Evolutionary conservation across 2,113 vertebrate genomes (phyloP).

Genomic region (Anser brachyrhynchus): DNA sequence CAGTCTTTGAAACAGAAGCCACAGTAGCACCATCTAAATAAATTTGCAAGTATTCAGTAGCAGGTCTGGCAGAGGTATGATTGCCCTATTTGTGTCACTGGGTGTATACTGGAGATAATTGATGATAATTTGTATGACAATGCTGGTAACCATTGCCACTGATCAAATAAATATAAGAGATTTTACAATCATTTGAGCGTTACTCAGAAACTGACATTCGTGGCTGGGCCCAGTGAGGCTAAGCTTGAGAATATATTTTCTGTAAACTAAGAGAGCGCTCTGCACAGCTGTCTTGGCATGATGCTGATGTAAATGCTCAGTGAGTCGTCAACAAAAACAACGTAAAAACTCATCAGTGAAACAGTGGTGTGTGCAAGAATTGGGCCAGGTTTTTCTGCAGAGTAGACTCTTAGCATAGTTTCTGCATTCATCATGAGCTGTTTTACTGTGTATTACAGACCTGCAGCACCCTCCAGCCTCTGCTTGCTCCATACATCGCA

Average conservation of each 20-base stretch:
- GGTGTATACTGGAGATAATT: neutral
- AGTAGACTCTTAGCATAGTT: neutral
- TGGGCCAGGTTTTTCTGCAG: neutral
- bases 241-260: fast-evolving
- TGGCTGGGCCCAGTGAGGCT: neutral
- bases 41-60: neutral
- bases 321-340: neutral
- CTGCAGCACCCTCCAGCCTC: neutral
- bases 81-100: neutral
- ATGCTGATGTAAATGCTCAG: neutral
- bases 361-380: neutral
- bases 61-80: neutral
- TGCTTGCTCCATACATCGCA: neutral
- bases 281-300: neutral
- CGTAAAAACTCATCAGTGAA: neutral
- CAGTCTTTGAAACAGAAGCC: neutral
- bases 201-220: neutral
- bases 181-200: neutral
- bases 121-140: neutral
- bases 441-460: neutral
- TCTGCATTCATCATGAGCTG: neutral
- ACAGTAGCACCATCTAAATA: neutral
- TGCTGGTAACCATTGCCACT: neutral
- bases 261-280: neutral
- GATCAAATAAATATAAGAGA: neutral